Conservation (phyloP, 2,888 invertebrate species). For the Tromatobia lineatoria region DNA sequence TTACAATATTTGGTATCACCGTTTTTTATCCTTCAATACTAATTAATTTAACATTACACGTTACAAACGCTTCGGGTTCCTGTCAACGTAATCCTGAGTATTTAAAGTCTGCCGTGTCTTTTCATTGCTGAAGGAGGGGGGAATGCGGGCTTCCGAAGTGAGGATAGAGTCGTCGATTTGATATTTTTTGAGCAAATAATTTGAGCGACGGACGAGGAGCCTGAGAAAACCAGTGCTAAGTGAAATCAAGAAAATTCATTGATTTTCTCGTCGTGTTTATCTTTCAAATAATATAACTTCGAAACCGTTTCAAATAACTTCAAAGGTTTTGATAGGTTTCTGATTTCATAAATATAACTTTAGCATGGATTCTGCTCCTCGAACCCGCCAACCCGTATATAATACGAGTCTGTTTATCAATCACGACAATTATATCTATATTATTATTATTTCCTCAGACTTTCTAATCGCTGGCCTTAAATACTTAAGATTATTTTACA, state of each 20-base stretch:
- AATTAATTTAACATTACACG: constrained; percentile 53
- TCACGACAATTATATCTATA: constrained; percentile 27
- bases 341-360: constrained; percentile 12
- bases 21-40: constrained; percentile 65
- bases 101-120: constrained; percentile 66
- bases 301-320: not conserved
- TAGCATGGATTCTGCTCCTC: constrained; percentile 11
- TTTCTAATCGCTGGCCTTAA: constrained; percentile 51
- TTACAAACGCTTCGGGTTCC: constrained; percentile 67
- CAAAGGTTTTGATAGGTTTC: not conserved
- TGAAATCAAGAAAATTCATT: constrained; percentile 26
- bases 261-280: not conserved
- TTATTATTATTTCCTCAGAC: constrained; percentile 35
- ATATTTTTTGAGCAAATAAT: constrained; percentile 64
- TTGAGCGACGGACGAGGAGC: constrained; percentile 56
- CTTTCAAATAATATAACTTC: not conserved
- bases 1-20: constrained; percentile 78
- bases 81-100: constrained; percentile 77
- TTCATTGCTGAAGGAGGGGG: constrained; percentile 2
- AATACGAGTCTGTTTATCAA: constrained; percentile 18
- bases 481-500: constrained; percentile 65
- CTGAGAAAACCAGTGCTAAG: constrained; percentile 9
- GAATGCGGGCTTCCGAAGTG: constrained; percentile 5
- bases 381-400: constrained; percentile 7
- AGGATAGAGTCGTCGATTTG: constrained; percentile 25